Evolutionary conservation across 1,140 invertebrate species (phyloP), one percentile per base, ranked within the genome.

Genomic region (Euwallacea similis): DNA sequence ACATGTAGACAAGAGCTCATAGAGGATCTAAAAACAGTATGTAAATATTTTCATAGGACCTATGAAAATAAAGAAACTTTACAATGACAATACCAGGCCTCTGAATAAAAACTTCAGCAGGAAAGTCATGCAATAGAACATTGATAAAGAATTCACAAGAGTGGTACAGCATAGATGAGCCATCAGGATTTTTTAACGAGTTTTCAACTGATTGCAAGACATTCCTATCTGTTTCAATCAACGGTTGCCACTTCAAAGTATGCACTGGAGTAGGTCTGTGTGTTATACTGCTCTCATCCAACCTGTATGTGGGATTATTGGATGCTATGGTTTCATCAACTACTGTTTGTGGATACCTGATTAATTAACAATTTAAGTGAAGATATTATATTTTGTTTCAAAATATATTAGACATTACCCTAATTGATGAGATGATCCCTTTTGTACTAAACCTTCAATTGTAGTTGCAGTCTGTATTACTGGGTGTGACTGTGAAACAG

Each of bases 91-190:
- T 88, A 55, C 81, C 75, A 21, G 88, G 88, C 74, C 88, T 84
- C 74, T 90, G 89, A 33, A 90, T 81, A 80, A 90, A 90, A 75
- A 90, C 85, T 81, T 90, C 88, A 13, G 87, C 84, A 54, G 88
- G 87, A 81, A 90, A 90, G 79, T 90, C 89, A 76, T 86, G 83
- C 44, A 90, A 77, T 76, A 90, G 85, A 9, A 90, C 87, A 80
- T 89, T 85, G 42, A 80, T 81, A 66, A 90, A 88, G 76, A 90
- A 90, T 65, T 88, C 84, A 78, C 86, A 88, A 2, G 80, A 79
- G 73, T 79, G 76, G 33, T 79, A 69, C 10, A 81, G 69, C 11
- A 62, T 61, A 7, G 71, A 55, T 16, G 76, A 66, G 59, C 80
- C 66, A 13, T 68, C 47, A 53, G 77, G 75, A 64, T 78, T 77